Evolutionary conservation across 1,140 invertebrate species (phyloP), one percentile per base, ranked within the genome.

Genomic region (Scaptomyza graminum): DNA sequence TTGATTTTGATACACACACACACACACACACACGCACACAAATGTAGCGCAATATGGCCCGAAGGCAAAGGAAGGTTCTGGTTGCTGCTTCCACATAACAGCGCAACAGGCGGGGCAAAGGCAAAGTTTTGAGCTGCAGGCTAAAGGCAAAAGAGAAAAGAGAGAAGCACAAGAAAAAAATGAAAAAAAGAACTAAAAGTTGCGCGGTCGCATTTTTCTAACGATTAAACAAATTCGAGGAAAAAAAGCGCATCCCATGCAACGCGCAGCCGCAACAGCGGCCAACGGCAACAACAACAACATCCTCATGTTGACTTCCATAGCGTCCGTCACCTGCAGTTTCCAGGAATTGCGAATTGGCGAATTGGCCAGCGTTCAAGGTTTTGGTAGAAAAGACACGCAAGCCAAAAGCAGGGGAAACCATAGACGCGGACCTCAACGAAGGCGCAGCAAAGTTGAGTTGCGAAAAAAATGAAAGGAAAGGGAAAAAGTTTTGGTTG

Each of bases 171-270:
- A 43, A 37, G 37, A 31, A 15, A n/a, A 41, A 59, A 46, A 11
- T 55, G 11, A 67, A 22, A 41, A 47, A 56, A n/a, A n/a, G n/a
- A n/a, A n/a, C n/a, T 7, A 34, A 76, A 83, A 83, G 69, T 69
- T 71, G 79, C 84, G 83, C 70, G 64, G 59, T 72, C 85, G 71
- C 77, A 89, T 89, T 90, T 90, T 90, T 90, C 85, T 90, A 90
- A 87, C 79, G 85, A 90, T 90, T 90, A 90, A 90, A 90, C 85
- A 90, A 90, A 90, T 90, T 90, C 85, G 81, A 55, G 75, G 85
- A 90, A 90, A 90, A 79, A 84, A 90, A 90, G 76, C 85, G 84
- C 83, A 88, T 89, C 83, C 51, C 83, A 79, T 87, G 83, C 83
- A 87, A 87, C 83, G 79, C 60, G 64, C 74, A 70, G 66, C 60